These are phyloP conservation scores for Rutilus rutilus DNA, from an alignment of 2,113 vertebrate genomes.

Conservation along the genomic window DNA sequence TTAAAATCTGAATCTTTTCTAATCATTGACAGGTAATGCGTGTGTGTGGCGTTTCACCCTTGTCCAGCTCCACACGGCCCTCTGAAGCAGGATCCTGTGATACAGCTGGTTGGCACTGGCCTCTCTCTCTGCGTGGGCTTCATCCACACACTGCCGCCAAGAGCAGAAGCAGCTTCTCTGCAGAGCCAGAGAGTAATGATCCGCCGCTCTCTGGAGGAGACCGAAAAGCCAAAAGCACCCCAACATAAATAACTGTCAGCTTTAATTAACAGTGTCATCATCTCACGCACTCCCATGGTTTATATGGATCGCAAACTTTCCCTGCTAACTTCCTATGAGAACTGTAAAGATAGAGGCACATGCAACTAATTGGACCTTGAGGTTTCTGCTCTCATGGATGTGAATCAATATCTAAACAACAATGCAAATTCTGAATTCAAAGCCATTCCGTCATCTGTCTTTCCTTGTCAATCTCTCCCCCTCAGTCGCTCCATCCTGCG, in stretches of 20 bases:
- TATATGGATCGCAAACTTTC: constrained; percentile 18
- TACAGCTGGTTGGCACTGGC: constrained; percentile 76
- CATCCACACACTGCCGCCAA: constrained; percentile 77
- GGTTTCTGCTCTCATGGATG: constrained; percentile 32
- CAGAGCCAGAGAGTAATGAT: constrained; percentile 73
- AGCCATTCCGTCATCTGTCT: neutral
- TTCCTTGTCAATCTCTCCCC: neutral
- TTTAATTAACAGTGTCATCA: constrained; percentile 41
- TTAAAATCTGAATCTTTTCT: neutral
- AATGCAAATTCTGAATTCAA: neutral
- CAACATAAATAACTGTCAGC: constrained; percentile 33
- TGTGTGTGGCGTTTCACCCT: constrained; percentile 69
- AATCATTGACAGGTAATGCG: neutral
- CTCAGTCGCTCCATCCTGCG: neutral
- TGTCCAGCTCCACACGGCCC: constrained; percentile 78
- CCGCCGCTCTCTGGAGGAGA: constrained; percentile 80
- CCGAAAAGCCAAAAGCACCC: constrained; percentile 49
- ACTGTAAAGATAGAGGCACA: neutral
- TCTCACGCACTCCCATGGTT: constrained; percentile 8
- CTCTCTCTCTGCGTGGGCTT: constrained; percentile 70
- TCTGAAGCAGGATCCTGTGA: constrained; percentile 73
- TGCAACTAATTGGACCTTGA: constrained; percentile 12
- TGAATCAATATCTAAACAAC: constrained; percentile 49
- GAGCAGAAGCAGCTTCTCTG: constrained; percentile 74
- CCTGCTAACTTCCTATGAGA: neutral